Evolutionary conservation across 2,888 invertebrate genomes (phyloP).

Genomic region (Phragmatobia fuliginosa): DNA sequence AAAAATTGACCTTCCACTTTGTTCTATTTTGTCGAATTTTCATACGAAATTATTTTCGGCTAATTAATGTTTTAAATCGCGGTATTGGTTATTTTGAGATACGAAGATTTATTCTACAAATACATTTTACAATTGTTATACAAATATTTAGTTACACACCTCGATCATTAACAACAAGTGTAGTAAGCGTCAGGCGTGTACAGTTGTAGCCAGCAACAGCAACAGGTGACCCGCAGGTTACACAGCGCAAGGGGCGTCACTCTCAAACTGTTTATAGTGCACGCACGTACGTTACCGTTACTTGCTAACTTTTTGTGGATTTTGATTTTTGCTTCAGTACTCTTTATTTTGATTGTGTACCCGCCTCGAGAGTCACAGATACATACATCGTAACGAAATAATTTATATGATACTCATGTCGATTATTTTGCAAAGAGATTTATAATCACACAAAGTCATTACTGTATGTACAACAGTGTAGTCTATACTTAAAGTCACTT

Average conservation of each 20-base stretch:
- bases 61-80: background rate
- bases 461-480: background rate
- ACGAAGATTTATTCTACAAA: too few relatives aligned
- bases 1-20: too few relatives aligned
- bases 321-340: background rate
- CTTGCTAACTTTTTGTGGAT: background rate
- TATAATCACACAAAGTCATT: background rate
- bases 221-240: background rate
- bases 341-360: background rate
- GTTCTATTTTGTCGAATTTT: too few relatives aligned
- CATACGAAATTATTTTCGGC: background rate
- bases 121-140: background rate
- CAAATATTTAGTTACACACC: too few relatives aligned
- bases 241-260: background rate
- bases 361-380: background rate
- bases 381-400: too few relatives aligned
- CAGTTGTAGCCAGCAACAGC: background rate
- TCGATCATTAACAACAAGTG: too few relatives aligned
- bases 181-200: too few relatives aligned
- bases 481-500: background rate
- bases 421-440: background rate
- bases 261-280: background rate
- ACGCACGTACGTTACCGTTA: background rate
- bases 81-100: too few relatives aligned
- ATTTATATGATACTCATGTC: too few relatives aligned